Evolutionary conservation across 2,888 invertebrate species (phyloP).

Genomic region (Campoplex nolae): DNA sequence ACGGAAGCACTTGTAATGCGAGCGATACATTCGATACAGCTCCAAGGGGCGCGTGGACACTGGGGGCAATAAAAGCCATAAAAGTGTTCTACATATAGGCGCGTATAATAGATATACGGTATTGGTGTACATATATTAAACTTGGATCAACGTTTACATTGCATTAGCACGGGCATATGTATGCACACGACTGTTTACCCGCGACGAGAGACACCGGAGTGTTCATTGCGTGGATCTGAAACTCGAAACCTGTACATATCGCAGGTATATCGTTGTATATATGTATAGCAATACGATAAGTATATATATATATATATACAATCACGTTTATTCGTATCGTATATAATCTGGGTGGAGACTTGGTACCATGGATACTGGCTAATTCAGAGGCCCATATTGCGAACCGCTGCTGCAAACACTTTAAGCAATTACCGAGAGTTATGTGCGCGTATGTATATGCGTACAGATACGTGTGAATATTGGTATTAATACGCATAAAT

Average conservation of each 20-base stretch:
- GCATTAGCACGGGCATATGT: constrained; percentile 55
- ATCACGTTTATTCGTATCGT: constrained; percentile 9
- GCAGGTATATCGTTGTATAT: not conserved
- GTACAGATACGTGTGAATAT: not conserved
- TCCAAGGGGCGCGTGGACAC: constrained; percentile 26
- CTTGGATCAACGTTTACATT: constrained; percentile 53
- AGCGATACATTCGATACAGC: constrained; percentile 33
- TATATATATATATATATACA: constrained; percentile 14
- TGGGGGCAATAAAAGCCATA: constrained; percentile 45
- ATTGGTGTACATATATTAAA: constrained; percentile 4
- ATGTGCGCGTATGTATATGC: not conserved
- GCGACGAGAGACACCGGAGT: constrained; percentile 32
- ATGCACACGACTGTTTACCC: constrained; percentile 41
- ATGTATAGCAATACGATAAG: not conserved
- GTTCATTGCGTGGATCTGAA: constrained; percentile 55
- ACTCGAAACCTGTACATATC: constrained; percentile 51
- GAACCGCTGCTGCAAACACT: constrained; percentile 51
- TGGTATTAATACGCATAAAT: not conserved
- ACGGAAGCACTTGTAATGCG: constrained; percentile 44
- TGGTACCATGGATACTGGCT: constrained; percentile 50
- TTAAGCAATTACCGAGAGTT: constrained; percentile 27
- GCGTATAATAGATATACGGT: not conserved
- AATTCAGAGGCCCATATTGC: constrained; percentile 56
- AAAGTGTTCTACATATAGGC: constrained; percentile 28
- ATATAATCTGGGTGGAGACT: constrained; percentile 27